A percentile compares a stretch with the other conserved stretches of the same genome.
Conservation (phyloP, 37 sponge, comb jelly and placozoan genomes). For the Corticium candelabrum region DNA sequence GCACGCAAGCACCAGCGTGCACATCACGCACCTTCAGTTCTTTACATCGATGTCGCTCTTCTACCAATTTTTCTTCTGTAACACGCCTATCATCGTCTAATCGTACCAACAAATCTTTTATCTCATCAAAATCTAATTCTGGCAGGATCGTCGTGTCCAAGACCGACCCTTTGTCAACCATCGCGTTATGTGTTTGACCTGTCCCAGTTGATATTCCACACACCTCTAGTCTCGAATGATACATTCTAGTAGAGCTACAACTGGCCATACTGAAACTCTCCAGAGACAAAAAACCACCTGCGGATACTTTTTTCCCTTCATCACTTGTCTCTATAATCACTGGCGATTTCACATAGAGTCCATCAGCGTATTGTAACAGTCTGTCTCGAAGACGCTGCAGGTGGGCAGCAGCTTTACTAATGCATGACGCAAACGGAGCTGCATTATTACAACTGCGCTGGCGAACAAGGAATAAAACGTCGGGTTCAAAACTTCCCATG, state of each 20-base stretch:
- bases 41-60: background rate
- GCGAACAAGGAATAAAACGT: too few species aligned
- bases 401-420: background rate
- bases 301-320: too few species aligned
- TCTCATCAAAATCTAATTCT: too few species aligned
- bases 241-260: too few species aligned
- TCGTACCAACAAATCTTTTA: background rate
- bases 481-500: too few species aligned
- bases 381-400: background rate
- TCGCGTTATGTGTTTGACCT: too few species aligned
- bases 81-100: background rate
- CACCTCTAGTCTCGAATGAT: too few species aligned
- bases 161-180: background rate
- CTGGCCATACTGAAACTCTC: too few species aligned
- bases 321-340: background rate
- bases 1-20: too few species aligned
- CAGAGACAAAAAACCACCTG: too few species aligned
- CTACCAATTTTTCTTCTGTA: background rate
- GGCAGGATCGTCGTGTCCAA: background rate
- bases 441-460: background rate
- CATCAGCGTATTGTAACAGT: background rate
- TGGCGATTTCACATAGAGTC: background rate
- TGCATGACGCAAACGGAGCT: background rate
- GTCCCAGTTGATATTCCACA: background rate
- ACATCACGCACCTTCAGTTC: too few species aligned